A percentile compares a stretch with the other conserved stretches of the same genome.
Conservation (phyloP, 2,888 invertebrate species). For the Aspidiotus rigidus region DNA sequence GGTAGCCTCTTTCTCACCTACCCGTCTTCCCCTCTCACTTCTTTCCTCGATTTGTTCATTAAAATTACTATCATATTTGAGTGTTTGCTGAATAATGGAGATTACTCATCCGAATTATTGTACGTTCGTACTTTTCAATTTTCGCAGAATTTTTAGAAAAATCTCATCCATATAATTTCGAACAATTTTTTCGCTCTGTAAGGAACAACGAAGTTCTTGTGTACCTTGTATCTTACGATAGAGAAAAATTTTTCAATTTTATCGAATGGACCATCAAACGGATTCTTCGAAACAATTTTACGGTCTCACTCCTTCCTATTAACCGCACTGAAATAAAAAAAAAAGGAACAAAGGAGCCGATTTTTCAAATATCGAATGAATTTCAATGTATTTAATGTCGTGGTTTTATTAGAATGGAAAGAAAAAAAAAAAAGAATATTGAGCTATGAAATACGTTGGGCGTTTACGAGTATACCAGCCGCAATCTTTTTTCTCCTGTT, state of each 20-base stretch:
- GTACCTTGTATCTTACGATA: neutral
- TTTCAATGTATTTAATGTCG: neutral
- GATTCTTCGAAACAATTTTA: neutral
- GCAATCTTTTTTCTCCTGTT: slow-evolving; percentile 15
- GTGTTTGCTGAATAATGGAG: too few relatives aligned
- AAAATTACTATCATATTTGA: too few relatives aligned
- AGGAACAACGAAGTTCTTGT: neutral
- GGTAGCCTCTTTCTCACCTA: too few relatives aligned
- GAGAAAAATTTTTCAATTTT: neutral
- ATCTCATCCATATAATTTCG: too few relatives aligned
- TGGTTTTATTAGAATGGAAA: neutral
- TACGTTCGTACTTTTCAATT: too few relatives aligned
- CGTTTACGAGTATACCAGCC: slow-evolving; percentile 12
- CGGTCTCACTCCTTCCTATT: neutral
- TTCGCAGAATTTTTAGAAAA: too few relatives aligned
- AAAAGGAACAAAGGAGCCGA: neutral
- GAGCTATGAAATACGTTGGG: neutral
- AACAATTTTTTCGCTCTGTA: too few relatives aligned
- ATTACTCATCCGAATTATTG: too few relatives aligned
- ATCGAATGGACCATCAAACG: neutral
- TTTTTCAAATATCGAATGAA: slow-evolving; percentile 2
- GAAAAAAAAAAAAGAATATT: slow-evolving; percentile 1
- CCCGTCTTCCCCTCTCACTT: too few relatives aligned
- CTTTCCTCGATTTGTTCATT: too few relatives aligned
- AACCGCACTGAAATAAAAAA: neutral